phyloP scores from a whole-genome alignment of 2,113 vertebrate genomes.

The Oophaga pumilio region DNA sequence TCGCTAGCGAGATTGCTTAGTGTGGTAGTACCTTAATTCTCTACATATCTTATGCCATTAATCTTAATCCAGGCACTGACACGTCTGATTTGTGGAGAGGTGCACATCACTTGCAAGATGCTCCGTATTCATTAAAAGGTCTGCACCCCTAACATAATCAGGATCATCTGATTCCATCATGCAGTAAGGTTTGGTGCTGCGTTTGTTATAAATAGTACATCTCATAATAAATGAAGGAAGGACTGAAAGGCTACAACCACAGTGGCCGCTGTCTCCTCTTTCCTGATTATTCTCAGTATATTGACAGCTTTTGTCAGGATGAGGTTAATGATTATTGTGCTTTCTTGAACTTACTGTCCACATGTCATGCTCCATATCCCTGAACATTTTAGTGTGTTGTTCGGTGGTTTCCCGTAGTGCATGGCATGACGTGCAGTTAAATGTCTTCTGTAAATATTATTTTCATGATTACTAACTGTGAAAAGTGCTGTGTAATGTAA shows the following conservation, averaged over 20 bases:
- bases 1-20: no score
- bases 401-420: constrained; percentile 39
- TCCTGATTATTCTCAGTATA: constrained; percentile 28
- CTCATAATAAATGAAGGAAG: not conserved
- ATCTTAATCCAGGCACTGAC: no score
- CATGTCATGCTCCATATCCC: not conserved
- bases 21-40: no score
- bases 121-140: no score
- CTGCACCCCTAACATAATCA: no score
- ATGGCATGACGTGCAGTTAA: constrained; percentile 18
- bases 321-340: constrained; percentile 31
- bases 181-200: not conserved
- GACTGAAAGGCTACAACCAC: not conserved
- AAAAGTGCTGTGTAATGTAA: constrained; percentile 30
- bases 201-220: not conserved
- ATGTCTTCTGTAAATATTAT: constrained; percentile 32
- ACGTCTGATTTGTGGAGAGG: no score
- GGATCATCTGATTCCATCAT: no score
- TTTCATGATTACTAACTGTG: constrained; percentile 33
- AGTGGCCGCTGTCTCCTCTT: not conserved
- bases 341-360: constrained; percentile 26
- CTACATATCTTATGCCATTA: no score
- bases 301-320: constrained; percentile 40
- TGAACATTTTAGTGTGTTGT: constrained; percentile 11
- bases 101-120: no score